Conservation (phyloP, 2,888 invertebrate genomes). For the Harpagoxenus sublaevis region DNA sequence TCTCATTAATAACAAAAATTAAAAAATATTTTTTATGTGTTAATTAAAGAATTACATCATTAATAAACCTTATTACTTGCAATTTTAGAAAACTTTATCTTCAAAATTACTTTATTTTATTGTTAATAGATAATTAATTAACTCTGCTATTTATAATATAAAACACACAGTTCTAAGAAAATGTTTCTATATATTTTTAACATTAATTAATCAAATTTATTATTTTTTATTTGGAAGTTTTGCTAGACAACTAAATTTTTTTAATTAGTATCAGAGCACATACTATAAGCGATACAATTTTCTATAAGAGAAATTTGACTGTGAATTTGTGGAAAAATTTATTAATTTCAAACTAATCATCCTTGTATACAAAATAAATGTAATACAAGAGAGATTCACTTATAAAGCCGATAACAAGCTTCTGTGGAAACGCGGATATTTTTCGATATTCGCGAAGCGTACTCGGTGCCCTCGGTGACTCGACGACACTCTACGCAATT, state of each 20-base stretch:
- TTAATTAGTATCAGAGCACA: neutral
- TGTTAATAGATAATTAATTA: neutral
- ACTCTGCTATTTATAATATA: neutral
- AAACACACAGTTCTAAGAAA: neutral
- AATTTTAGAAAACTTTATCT: neutral
- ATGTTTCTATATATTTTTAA: neutral
- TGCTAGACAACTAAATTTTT: neutral
- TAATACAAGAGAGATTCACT: neutral
- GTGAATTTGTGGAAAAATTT: slow-evolving; percentile 4
- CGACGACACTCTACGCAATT: slow-evolving; percentile 24
- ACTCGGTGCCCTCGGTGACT: neutral
- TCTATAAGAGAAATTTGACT: neutral
- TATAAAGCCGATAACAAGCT: slow-evolving; percentile 22
- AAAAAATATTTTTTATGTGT: neutral
- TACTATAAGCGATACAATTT: neutral
- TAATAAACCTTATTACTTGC: neutral
- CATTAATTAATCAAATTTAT: neutral
- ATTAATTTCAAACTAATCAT: neutral
- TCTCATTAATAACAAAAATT: neutral
- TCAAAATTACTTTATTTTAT: neutral
- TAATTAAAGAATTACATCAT: neutral
- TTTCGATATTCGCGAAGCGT: slow-evolving; percentile 16
- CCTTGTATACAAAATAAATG: neutral
- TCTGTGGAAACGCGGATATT: neutral
- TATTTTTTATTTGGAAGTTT: neutral